Percentiles rank a stretch among this genome's conserved stretches.
phyloP scores from a whole-genome alignment of 2,888 invertebrate species.

The Parnassius apollo region DNA sequence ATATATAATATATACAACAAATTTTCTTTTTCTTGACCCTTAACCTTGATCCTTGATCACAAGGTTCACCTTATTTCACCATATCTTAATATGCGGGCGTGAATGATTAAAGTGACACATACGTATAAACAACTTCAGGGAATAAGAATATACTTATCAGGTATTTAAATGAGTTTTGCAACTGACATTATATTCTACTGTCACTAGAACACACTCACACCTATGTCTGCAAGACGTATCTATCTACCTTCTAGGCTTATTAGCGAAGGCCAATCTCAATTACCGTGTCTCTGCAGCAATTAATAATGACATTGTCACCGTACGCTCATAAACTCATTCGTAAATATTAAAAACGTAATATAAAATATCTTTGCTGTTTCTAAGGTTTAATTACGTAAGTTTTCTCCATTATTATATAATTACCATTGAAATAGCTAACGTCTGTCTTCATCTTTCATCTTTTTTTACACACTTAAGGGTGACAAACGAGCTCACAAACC shows the following conservation, averaged over 20 bases:
- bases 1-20: too few species aligned
- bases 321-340: conserved; percentile 17
- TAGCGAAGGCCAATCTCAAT: conserved; percentile 61
- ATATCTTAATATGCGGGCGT: too few species aligned
- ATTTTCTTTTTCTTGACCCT: too few species aligned
- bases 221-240: conserved; percentile 38
- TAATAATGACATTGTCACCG: conserved; percentile 50
- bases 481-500: too few species aligned
- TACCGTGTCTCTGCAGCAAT: conserved; percentile 58
- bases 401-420: too few species aligned
- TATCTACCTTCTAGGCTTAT: conserved; percentile 35
- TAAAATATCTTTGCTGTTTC: too few species aligned
- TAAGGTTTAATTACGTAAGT: too few species aligned
- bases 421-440: too few species aligned
- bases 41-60: too few species aligned
- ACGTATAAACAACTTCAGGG: neutral
- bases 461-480: too few species aligned
- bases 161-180: conserved; percentile 15
- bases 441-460: too few species aligned
- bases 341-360: neutral
- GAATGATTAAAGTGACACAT: neutral
- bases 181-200: conserved; percentile 16
- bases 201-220: conserved; percentile 23
- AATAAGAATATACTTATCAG: conserved; percentile 10
- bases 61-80: too few species aligned